Percentiles rank a stretch among this genome's conserved stretches.
Evolutionary conservation across 2,888 invertebrate genomes (phyloP).

Genomic region (Caenorhabditis auriculariae): DNA sequence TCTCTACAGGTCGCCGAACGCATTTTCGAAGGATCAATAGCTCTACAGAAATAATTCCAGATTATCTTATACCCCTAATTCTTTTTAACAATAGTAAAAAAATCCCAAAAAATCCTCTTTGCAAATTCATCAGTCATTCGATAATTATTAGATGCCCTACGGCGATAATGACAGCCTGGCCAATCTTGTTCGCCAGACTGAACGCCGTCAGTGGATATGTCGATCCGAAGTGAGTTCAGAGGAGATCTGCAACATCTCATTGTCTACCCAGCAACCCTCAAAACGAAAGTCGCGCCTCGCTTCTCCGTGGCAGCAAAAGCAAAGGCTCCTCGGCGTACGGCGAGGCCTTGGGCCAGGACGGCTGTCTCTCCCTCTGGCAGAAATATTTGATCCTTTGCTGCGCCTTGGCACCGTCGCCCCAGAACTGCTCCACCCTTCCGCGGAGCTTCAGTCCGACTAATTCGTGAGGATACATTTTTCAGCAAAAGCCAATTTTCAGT

Average conservation of each 20-base stretch:
- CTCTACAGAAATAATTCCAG: no score
- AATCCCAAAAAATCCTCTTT: no score
- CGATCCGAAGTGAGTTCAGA: slow-evolving; percentile 73
- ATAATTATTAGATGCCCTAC: slow-evolving; percentile 28
- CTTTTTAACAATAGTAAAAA: slow-evolving; percentile 7
- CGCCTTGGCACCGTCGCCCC: slow-evolving; percentile 82
- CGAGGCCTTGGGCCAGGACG: slow-evolving; percentile 71
- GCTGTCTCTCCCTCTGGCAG: slow-evolving; percentile 86
- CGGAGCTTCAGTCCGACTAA: slow-evolving; percentile 82
- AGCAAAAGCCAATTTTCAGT: no score
- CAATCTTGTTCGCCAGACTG: slow-evolving; percentile 85
- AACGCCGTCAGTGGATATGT: slow-evolving; percentile 88
- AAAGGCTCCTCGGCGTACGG: slow-evolving; percentile 55
- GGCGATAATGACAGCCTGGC: slow-evolving; percentile 90
- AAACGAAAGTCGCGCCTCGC: slow-evolving; percentile 91
- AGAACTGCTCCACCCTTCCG: slow-evolving; percentile 29
- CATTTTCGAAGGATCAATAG: no score
- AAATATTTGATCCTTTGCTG: slow-evolving; percentile 86
- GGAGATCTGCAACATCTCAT: neutral
- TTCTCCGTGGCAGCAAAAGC: slow-evolving; percentile 75
- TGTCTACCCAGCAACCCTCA: slow-evolving; percentile 75
- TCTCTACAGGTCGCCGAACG: no score
- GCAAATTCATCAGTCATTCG: neutral
- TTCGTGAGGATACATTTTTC: slow-evolving; percentile 24
- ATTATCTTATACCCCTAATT: neutral